Evolutionary conservation across 1,140 invertebrate species (phyloP).

Genomic region (Schmidtea mediterranea): DNA sequence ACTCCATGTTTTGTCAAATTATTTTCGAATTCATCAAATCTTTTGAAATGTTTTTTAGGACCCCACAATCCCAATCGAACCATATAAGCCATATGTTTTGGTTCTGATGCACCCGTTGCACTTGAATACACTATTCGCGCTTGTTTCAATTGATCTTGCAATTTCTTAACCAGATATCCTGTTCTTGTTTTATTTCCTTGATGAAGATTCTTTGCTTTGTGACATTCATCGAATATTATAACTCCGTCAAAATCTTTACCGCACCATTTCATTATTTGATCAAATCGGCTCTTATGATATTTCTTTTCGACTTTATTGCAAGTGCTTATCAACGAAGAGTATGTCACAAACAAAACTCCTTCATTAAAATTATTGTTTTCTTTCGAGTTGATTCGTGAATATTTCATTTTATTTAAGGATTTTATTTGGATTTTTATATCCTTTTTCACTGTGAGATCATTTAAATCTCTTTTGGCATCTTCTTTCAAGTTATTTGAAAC

Average conservation of each 20-base stretch:
- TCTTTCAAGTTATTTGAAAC: conserved; percentile 95
- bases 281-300: conserved; percentile 71
- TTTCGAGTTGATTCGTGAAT: no score
- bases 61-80: conserved; percentile 89
- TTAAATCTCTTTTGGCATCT: conserved; percentile 77
- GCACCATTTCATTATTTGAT: conserved; percentile 84
- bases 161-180: conserved; percentile 64
- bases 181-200: conserved; percentile 67
- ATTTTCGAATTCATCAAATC: conserved; percentile 76
- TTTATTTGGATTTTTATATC: conserved; percentile 44
- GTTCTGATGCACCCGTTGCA: conserved; percentile 83
- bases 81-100: conserved; percentile 98
- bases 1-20: conserved; percentile 85
- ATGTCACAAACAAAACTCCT: conserved; percentile 88
- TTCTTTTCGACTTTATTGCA: conserved; percentile 49
- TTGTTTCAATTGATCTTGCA: conserved; percentile 75
- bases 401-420: conserved; percentile 50
- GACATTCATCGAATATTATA: conserved; percentile 92
- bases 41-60: conserved; percentile 64
- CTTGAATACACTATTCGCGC: conserved; percentile 88
- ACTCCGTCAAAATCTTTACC: conserved; percentile 77
- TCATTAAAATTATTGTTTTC: conserved; percentile 66
- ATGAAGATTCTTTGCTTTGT: conserved; percentile 94
- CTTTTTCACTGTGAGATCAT: conserved; percentile 71
- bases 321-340: conserved; percentile 86